Base-by-base conservation (phyloP, 1,140 invertebrate species). In the Ridgeia piscesae region DNA sequence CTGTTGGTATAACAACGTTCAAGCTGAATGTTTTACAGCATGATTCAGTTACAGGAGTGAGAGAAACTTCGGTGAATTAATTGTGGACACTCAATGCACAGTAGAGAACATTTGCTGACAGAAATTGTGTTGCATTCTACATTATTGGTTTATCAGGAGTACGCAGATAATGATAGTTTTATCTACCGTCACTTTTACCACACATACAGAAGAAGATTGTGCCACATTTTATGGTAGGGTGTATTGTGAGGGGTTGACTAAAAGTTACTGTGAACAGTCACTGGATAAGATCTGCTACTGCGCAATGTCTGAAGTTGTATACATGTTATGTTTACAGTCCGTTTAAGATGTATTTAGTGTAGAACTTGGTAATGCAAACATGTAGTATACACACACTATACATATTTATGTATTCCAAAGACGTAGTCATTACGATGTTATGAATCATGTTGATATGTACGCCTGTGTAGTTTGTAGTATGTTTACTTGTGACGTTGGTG, bases 381-480 rank as follows among this genome's bases (percentile, higher is more conserved):
- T 77, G 27, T 77, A 77, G 58, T 77, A 77, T 27, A 77, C 58
- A 77, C 58, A 77, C 58, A 77, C 58, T 77, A 77, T 77, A 77
- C 58, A 77, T 77, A 77, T 77, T 77, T 77, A 77, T 14, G 58
- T 77, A 77, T 77, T 77, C 58, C 58, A 77, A 77, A 77, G 58
- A 77, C 58, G 27, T 77, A 77, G 58, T 77, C 58, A 21, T 77
- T 4, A 77, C 27, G 27, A 77, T 77, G 27, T 77, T 77, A 77
- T 77, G 27, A 77, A 77, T 21, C 58, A 77, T 77, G 58, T 77
- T 77, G 27, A 17, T 77, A 4, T 77, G 2, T 77, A 77, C 27
- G 58, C 58, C 58, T 77, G 58, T 77, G 58, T 77, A 77, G 58
- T 77, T 77, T 77, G 58, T 77, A 77, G 58, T 77, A 77, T 77